Evolutionary conservation across 92 coral and sea anemone genomes (phyloP).

Genomic region (Porites rus): DNA sequence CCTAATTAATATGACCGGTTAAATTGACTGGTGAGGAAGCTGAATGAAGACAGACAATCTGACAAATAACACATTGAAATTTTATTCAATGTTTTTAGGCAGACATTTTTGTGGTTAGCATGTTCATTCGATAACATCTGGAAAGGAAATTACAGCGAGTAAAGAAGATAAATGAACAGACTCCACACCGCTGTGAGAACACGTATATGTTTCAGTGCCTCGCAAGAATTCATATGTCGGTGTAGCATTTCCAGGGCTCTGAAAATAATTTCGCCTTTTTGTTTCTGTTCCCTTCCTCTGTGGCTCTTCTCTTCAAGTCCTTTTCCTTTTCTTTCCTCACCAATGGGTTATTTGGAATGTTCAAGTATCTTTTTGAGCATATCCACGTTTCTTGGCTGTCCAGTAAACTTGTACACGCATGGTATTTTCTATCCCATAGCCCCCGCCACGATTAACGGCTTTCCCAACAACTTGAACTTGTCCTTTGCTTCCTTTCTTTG

Average conservation of each 20-base stretch:
- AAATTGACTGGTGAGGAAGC: constrained; percentile 21
- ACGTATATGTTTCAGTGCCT: neutral
- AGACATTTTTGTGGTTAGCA: neutral
- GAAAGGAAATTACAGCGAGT: neutral
- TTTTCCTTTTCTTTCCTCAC: constrained; percentile 36
- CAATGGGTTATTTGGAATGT: constrained; percentile 40
- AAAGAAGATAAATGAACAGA: neutral
- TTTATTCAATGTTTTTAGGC: constrained; percentile 1
- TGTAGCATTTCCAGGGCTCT: neutral
- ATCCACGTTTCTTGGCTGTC: constrained; percentile 41
- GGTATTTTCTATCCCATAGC: constrained; percentile 61
- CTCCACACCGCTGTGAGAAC: neutral
- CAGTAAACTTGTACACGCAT: constrained; percentile 48
- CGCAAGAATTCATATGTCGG: neutral
- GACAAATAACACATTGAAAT: constrained; percentile 6
- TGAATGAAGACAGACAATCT: constrained; percentile 22
- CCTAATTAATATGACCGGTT: constrained; percentile 25
- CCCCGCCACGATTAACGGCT: constrained; percentile 57
- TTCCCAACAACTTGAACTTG: constrained; percentile 54
- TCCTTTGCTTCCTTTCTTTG: constrained; percentile 53
- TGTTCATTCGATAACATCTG: neutral
- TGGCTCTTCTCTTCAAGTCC: constrained; percentile 8
- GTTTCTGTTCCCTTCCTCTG: constrained; percentile 15
- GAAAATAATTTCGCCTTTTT: constrained; percentile 15
- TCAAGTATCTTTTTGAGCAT: constrained; percentile 40